Base-by-base conservation (phyloP, 2,113 vertebrate species). In the Rafetus swinhoei region DNA sequence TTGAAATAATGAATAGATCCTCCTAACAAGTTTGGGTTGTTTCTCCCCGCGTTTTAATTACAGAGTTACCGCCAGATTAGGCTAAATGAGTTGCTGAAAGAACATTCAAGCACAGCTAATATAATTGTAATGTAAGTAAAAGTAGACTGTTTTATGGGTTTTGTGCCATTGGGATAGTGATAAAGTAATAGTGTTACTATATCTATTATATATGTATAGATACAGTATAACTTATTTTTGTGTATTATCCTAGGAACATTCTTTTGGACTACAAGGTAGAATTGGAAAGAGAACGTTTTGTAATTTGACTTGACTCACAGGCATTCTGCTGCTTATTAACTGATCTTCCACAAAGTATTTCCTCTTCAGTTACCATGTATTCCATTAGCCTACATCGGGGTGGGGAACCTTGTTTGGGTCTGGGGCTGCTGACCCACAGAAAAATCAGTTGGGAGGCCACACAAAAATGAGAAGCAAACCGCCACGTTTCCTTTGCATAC, bases 61-160 rank as follows among this genome's bases (percentile, higher is more conserved):
- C 98, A 99, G 99, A 99, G 98, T 56, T 98, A 99, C 45, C 98
- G 99, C 69, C 99, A 99, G 98, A 99, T 99, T 90, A 97, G 99
- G 86, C 96, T 99, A 98, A 99, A 99, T 39, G 99, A 99, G 96
- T 98, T 99, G 97, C 97, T 99, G 97, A 98, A 99, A 97, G 99
- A 99, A 72, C 99, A 99, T 95, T 99, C 99, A 83, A 98, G 97
- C 96, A 97, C 97, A 83, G 99, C 99, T 95, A 99, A 99, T 88
- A 98, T 99, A 97, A 99, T 99, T 96, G 99, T 99, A 97, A 99
- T 99, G 99, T 99, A 97, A 99, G 99, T 98, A 97, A 79, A 25
- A 24, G 83, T 29, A n/a, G 62, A 69, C 35, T 1, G 29, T 56
- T 82, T 18, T 96, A 16, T 18, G 57, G 11, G 55, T 94, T 65